These are phyloP conservation scores for Clunio marinus DNA, from an alignment of 2,888 invertebrate genomes.

Conservation along the genomic window DNA sequence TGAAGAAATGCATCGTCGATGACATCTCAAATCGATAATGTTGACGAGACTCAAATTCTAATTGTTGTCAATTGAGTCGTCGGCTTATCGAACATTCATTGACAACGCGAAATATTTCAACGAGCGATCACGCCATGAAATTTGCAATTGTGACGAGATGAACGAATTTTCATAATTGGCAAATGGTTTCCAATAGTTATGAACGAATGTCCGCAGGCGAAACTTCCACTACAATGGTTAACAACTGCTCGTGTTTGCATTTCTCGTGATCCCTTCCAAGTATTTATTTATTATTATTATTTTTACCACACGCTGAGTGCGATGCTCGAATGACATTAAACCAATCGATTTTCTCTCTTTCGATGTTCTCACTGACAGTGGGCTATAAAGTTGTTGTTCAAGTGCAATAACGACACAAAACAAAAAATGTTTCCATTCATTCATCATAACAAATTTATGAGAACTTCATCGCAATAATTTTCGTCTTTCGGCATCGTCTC, in stretches of 20 bases:
- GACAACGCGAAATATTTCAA: not conserved
- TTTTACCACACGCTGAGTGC: conserved; percentile 2
- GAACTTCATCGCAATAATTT: not conserved
- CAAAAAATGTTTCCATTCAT: not conserved
- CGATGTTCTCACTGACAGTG: not conserved
- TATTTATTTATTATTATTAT: no score
- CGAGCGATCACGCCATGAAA: not conserved
- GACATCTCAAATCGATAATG: not conserved
- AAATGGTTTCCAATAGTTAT: no score
- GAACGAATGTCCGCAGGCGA: not conserved
- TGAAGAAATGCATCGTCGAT: no score
- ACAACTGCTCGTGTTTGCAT: not conserved
- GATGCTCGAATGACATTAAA: no score
- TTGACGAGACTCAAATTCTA: not conserved
- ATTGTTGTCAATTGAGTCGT: no score
- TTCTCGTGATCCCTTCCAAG: not conserved
- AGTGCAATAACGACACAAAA: no score
- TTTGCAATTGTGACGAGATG: not conserved
- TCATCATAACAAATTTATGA: not conserved
- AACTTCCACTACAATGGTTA: not conserved
- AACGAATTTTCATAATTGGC: not conserved
- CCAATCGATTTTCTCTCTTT: not conserved
- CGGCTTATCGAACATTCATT: no score
- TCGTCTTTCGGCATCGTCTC: not conserved
- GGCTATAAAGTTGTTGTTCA: not conserved